phyloP scores from a whole-genome alignment of 2,797 vertebrate species.

The Monodelphis domestica region DNA sequence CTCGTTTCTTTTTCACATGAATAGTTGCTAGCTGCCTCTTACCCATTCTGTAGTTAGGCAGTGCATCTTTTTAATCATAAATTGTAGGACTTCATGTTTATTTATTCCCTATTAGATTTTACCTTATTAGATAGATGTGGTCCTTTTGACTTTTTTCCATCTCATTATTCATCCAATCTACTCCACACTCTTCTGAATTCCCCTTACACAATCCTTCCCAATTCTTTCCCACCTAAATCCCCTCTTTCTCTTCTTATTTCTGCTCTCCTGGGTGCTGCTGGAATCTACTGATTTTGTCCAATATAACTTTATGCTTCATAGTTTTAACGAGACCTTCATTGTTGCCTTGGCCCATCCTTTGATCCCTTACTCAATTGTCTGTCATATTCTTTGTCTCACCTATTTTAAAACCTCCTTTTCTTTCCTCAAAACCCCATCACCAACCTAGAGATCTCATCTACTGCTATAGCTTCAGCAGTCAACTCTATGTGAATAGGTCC shows the following conservation, averaged over 20 bases:
- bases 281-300: not conserved
- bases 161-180: not conserved
- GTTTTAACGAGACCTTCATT: not conserved
- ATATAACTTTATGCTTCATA: not conserved
- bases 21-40: not conserved
- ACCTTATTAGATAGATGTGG: not conserved
- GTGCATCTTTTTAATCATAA: not conserved
- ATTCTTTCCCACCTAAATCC: not conserved
- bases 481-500: not conserved
- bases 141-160: not conserved
- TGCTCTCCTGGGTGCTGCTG: not conserved
- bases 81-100: not conserved
- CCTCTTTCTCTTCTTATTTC: not conserved
- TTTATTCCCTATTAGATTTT: not conserved
- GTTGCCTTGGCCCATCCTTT: not conserved
- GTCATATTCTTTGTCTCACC: not conserved
- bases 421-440: not conserved
- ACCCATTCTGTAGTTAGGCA: not conserved
- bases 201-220: not conserved
- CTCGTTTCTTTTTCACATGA: not conserved
- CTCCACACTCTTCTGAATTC: not conserved
- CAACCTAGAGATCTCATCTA: not conserved
- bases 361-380: not conserved
- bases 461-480: not conserved
- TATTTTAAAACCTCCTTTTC: not conserved